Evolutionary conservation across 2,113 vertebrate species (phyloP), one percentile per base, ranked within the genome.

Genomic region (Ibidorhyncha struthersii): DNA sequence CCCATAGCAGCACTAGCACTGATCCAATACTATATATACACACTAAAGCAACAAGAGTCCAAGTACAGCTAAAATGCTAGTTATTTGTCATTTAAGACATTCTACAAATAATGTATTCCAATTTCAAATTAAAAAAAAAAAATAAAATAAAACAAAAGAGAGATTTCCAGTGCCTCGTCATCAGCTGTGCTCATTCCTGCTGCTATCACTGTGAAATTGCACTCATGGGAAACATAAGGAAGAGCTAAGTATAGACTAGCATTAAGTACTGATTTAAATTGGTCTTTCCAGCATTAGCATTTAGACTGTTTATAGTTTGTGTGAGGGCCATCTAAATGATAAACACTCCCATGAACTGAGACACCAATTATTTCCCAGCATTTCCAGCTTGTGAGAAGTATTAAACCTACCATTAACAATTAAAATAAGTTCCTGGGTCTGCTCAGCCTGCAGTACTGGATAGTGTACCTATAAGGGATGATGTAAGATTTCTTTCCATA

Each of bases 361-460:
- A 83, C 61, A 83, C 61, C 80, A 90, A 84, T 94, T 90, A 90
- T 72, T 92, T 92, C 83, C 95, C 84, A 72, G 76, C 86, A 92
- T 83, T 92, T 95, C 95, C 90, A 97, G 92, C 80, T 82, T 90
- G 55, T 71, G 41, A 93, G 87, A 73, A 70, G 62, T 55, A 90
- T 63, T 88, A 97, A 92, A 47, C 59, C 69, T 84, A 56, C 67
- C 34, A 96, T 93, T 95, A 97, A 78, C 88, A 92, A 95, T 71
- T 96, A 86, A 92, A 93, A 95, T 77, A 34, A 91, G 91, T 91
- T 92, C 96, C 59, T 86, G 36, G 56, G 85, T 91, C 63, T 95
- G 94, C 45, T 90, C 90, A 97, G 90, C 96, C 89, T 96, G 96
- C 88, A 95, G 76, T 95, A 96, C 96, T 91, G 94, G 96, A 81